These are phyloP conservation scores for Elymnias hypermnestra DNA, from an alignment of 1,140 invertebrate species.

Conservation along the genomic window DNA sequence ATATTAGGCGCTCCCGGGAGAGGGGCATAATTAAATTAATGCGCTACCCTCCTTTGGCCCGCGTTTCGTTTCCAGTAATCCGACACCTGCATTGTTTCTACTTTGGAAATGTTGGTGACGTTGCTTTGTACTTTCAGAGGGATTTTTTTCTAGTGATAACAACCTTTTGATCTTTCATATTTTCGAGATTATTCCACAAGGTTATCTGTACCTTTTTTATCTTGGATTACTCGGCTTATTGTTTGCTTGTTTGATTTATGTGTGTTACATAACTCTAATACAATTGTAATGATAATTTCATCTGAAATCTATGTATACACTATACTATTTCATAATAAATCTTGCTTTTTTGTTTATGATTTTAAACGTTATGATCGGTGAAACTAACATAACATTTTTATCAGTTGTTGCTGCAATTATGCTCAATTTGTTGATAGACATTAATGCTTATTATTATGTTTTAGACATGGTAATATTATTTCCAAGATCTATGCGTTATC, in stretches of 20 bases:
- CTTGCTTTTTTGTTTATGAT: no score
- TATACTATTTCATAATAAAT: no score
- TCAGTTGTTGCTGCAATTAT: no score
- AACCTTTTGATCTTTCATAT: slow-evolving; percentile 12
- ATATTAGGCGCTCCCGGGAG: slow-evolving; percentile 71
- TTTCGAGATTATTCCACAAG: slow-evolving; percentile 14
- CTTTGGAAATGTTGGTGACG: slow-evolving; percentile 25
- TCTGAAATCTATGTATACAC: no score
- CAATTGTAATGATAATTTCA: neutral
- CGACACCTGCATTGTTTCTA: slow-evolving; percentile 69
- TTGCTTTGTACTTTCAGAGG: slow-evolving; percentile 20
- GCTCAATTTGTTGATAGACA: no score
- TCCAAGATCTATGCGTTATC: no score
- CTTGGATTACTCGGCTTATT: neutral
- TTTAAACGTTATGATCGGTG: no score
- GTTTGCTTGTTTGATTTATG: neutral
- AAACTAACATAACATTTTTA: no score
- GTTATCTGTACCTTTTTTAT: neutral
- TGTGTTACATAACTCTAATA: neutral
- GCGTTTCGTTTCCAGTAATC: slow-evolving; percentile 58
- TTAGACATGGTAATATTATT: no score
- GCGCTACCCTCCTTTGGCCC: slow-evolving; percentile 60
- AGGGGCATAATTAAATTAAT: slow-evolving; percentile 76
- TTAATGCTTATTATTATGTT: no score
- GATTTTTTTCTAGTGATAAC: neutral